Percentiles rank a stretch among this genome's conserved stretches.
Conservation (phyloP, 2,113 vertebrate genomes). For the Otolemur garnettii region DNA sequence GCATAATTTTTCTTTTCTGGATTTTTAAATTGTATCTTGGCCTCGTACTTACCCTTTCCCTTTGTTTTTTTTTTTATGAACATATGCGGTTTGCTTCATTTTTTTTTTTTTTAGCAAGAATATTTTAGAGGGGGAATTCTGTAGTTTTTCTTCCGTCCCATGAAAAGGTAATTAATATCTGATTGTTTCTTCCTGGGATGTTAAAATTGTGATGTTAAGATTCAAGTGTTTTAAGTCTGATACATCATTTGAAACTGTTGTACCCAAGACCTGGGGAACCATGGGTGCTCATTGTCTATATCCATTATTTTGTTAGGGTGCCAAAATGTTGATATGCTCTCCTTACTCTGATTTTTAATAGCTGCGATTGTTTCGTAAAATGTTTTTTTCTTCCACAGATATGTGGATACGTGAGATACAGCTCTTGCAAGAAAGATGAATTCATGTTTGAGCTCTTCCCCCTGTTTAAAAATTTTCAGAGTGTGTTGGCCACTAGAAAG, state of each 20-base stretch:
- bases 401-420: background rate
- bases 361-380: background rate
- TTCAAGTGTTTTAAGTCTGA: background rate
- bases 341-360: background rate
- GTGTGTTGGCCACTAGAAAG: background rate
- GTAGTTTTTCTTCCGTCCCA: background rate
- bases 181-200: background rate
- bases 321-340: background rate
- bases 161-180: background rate
- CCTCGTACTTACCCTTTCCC: background rate
- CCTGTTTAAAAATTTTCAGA: background rate
- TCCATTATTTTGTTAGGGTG: background rate
- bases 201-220: background rate
- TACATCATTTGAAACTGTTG: background rate
- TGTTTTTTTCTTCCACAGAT: background rate
- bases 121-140: background rate
- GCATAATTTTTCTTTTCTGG: background rate
- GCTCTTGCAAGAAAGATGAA: background rate
- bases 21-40: background rate
- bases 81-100: background rate
- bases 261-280: background rate
- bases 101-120: background rate
- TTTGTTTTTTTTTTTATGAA: slow-evolving; percentile 12
- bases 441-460: background rate
- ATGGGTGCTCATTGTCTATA: background rate